Conservation (phyloP, 2,113 vertebrate species). For the Canis aureus region DNA sequence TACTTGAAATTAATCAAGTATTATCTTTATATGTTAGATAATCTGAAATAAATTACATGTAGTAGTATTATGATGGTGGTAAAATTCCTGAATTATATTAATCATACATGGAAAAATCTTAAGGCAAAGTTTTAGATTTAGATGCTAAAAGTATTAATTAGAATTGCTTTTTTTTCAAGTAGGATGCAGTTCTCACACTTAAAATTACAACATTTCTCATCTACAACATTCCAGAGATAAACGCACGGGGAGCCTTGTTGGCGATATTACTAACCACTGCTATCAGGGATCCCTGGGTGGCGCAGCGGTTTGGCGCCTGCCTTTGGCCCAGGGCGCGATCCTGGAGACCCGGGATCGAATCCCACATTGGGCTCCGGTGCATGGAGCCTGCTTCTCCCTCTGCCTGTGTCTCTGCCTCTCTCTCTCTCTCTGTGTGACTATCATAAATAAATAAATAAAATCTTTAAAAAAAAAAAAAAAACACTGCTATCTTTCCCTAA, state of each 20-base stretch:
- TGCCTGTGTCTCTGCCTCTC: no score
- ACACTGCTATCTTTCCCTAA: slow-evolving; percentile 8
- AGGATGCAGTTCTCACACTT: not conserved
- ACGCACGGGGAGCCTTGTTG: not conserved
- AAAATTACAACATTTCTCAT: not conserved
- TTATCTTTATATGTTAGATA: not conserved
- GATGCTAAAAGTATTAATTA: not conserved
- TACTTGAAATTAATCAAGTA: not conserved
- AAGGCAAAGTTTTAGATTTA: not conserved
- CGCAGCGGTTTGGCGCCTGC: no score
- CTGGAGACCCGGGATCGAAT: no score
- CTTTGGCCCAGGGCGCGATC: no score
- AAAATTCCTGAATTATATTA: not conserved
- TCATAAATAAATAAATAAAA: no score
- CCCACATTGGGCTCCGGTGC: no score
- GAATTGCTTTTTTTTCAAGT: slow-evolving; percentile 39
- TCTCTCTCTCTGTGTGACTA: no score
- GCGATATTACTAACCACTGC: not conserved
- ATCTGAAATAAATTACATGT: not conserved
- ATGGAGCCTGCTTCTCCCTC: no score
- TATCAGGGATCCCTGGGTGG: not conserved
- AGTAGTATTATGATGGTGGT: not conserved
- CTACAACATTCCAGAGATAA: slow-evolving; percentile 32
- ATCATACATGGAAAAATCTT: not conserved
- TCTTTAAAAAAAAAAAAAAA: no score